Evolutionary conservation across 2,113 vertebrate species (phyloP).

Genomic region (Microcebus ravelobensis): DNA sequence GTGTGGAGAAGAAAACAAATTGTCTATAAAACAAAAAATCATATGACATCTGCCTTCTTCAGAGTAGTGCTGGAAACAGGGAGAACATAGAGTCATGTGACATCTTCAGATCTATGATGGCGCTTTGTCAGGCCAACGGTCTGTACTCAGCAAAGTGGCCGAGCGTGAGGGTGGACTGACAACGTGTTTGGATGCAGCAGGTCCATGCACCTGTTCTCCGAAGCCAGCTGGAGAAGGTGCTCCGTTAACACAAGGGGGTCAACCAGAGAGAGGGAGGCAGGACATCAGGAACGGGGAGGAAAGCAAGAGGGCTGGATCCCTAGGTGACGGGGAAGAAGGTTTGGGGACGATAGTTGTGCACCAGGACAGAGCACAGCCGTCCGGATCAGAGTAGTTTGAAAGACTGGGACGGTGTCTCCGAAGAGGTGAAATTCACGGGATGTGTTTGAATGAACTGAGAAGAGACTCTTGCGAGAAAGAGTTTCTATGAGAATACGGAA

Average conservation of each 20-base stretch:
- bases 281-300: rapidly evolving
- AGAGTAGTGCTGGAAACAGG: neutral
- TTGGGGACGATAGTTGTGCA: rapidly evolving
- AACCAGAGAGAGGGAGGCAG: neutral
- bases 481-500: neutral
- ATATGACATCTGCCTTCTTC: neutral
- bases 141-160: neutral
- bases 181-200: rapidly evolving
- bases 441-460: neutral
- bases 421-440: neutral
- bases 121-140: rapidly evolving
- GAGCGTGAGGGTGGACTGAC: neutral
- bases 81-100: neutral
- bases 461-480: neutral
- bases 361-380: neutral
- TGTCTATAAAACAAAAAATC: neutral
- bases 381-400: neutral
- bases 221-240: neutral
- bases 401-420: neutral
- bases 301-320: neutral
- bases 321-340: neutral
- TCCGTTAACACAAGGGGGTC: neutral
- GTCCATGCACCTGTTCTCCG: neutral
- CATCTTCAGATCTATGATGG: neutral
- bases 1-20: neutral